Evolutionary conservation across 2,113 vertebrate species (phyloP).

Genomic region (Acanthisitta chloris): DNA sequence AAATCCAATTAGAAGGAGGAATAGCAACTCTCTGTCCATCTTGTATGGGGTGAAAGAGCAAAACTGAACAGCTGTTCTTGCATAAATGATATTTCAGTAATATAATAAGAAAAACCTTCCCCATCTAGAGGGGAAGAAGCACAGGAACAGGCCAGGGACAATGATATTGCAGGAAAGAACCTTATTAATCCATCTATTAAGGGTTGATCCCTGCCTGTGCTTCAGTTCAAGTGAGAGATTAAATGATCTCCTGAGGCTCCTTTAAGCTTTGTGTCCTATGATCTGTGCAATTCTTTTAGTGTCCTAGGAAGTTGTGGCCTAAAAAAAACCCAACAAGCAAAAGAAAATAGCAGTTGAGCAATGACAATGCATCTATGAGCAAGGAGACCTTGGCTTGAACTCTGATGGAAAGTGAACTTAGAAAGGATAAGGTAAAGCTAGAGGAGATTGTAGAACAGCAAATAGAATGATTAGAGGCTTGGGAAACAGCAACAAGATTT

Average conservation of each 20-base stretch:
- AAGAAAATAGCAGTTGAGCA: background rate
- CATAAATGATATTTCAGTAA: background rate
- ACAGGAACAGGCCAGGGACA: background rate
- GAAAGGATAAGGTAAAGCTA: background rate
- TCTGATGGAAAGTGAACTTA: background rate
- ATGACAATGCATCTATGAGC: background rate
- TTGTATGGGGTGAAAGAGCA: background rate
- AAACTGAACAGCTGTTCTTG: background rate
- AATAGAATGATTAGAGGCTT: background rate
- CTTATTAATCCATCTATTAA: background rate
- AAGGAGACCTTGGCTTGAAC: background rate
- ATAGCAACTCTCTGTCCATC: background rate
- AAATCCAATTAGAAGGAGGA: background rate
- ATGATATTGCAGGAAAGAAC: background rate
- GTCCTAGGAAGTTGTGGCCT: background rate
- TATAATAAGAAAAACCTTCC: background rate
- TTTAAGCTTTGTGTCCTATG: background rate
- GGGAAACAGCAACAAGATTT: background rate
- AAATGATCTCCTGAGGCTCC: background rate
- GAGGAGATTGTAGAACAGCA: background rate
- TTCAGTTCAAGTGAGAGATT: constrained; percentile 1
- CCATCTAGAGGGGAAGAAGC: background rate
- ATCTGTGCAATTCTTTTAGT: background rate
- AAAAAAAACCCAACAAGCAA: background rate
- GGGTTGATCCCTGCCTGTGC: background rate